These are phyloP conservation scores for Valencia hispanica DNA, from an alignment of 2,797 vertebrate genomes.

Conservation along the genomic window DNA sequence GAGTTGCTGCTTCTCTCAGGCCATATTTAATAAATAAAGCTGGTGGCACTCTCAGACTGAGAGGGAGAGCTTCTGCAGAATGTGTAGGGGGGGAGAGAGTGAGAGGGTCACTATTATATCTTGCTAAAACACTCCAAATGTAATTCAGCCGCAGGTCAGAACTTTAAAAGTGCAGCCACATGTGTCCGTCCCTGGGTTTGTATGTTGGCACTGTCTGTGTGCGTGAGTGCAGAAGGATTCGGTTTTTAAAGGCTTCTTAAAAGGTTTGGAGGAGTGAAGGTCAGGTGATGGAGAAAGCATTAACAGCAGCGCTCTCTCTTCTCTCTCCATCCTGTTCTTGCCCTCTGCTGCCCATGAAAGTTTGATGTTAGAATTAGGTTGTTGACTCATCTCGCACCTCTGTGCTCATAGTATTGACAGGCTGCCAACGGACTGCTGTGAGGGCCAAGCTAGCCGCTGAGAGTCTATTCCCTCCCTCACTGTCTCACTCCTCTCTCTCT, in stretches of 20 bases:
- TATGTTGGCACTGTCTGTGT: constrained; percentile 43
- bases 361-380: constrained; percentile 98
- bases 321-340: constrained; percentile 66
- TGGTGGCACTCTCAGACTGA: constrained; percentile 53
- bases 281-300: constrained; percentile 77
- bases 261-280: constrained; percentile 81
- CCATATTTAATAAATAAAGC: constrained; percentile 83
- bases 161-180: constrained; percentile 75
- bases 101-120: constrained; percentile 77
- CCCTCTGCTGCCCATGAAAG: constrained; percentile 87
- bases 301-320: constrained; percentile 68
- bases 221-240: constrained; percentile 57
- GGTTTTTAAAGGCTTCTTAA: constrained; percentile 81
- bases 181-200: constrained; percentile 51
- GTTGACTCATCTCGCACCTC: constrained; percentile 97
- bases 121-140: constrained; percentile 80
- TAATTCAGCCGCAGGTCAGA: constrained; percentile 80
- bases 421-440: constrained; percentile 85
- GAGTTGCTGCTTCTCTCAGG: constrained; percentile 64
- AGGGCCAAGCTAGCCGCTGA: constrained; percentile 86
- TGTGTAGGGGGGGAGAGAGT: constrained; percentile 43
- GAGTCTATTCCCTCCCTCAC: constrained; percentile 62
- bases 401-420: constrained; percentile 98
- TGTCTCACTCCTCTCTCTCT: constrained; percentile 60
- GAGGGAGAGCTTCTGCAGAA: constrained; percentile 19